Percentiles rank a stretch among this genome's conserved stretches.
phyloP scores from a whole-genome alignment of 2,888 invertebrate species.

The Xestia rhomboidea region DNA sequence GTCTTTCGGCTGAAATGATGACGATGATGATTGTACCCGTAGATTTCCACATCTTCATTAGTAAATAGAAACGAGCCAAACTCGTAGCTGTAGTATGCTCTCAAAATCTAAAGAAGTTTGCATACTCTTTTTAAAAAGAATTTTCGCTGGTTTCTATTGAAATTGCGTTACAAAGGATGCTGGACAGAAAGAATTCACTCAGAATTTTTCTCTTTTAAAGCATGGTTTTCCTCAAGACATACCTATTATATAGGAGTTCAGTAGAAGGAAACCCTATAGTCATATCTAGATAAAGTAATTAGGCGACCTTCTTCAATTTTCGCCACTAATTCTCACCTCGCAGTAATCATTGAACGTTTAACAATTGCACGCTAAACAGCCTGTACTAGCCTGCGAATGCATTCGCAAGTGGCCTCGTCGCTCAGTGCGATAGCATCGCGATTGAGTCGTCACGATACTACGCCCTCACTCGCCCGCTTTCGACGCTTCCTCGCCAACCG shows the following conservation, averaged over 20 bases:
- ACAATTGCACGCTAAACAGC: slow-evolving; percentile 61
- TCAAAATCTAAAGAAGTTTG: neutral
- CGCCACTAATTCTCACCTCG: slow-evolving; percentile 16
- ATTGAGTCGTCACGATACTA: slow-evolving; percentile 70
- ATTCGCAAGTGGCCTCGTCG: slow-evolving; percentile 63
- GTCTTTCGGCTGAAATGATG: too few species aligned
- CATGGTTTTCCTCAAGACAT: neutral
- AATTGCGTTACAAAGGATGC: neutral
- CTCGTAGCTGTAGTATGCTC: neutral
- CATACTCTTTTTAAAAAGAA: neutral
- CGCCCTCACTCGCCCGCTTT: slow-evolving; percentile 62
- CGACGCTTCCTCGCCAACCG: slow-evolving; percentile 57
- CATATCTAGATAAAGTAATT: too few species aligned
- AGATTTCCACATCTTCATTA: neutral
- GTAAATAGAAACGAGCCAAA: neutral
- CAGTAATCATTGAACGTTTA: slow-evolving; percentile 39
- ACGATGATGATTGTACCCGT: neutral
- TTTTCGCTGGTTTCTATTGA: neutral
- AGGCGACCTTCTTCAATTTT: slow-evolving; percentile 6
- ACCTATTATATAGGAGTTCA: neutral
- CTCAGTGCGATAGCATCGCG: slow-evolving; percentile 68
- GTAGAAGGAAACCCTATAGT: too few species aligned
- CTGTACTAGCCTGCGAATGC: slow-evolving; percentile 52
- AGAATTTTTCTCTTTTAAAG: neutral
- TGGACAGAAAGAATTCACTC: neutral